These are phyloP conservation scores for Nemoura dubitans DNA, from an alignment of 2,888 invertebrate species.

Conservation along the genomic window DNA sequence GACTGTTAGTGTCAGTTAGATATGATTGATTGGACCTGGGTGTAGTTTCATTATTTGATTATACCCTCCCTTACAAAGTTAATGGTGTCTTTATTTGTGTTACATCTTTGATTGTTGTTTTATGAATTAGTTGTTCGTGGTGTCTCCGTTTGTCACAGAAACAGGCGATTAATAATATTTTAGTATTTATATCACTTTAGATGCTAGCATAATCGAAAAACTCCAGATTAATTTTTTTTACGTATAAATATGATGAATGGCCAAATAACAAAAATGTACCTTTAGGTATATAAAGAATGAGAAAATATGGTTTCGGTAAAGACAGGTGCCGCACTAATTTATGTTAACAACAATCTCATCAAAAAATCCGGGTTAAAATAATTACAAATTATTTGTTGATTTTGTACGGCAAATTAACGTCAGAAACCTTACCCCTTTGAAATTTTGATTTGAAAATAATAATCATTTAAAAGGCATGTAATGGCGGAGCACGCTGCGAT, in stretches of 20 bases:
- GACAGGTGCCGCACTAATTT: background rate
- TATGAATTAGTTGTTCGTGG: no score
- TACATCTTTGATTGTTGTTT: background rate
- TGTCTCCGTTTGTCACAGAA: no score
- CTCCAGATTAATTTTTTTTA: no score
- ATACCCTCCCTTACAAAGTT: background rate
- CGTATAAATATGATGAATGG: no score
- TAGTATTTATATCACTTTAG: no score
- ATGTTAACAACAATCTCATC: conserved; percentile 7
- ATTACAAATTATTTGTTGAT: conserved; percentile 2
- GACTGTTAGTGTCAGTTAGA: background rate
- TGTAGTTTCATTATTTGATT: background rate
- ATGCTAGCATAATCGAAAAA: no score
- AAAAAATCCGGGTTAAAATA: background rate
- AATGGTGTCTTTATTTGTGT: background rate
- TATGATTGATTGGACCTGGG: background rate
- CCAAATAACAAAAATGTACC: no score
- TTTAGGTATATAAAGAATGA: no score
- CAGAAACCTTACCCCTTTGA: background rate
- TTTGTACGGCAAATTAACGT: conserved; percentile 3
- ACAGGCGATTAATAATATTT: no score
- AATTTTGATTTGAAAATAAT: conserved; percentile 12
- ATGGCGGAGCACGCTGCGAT: background rate
- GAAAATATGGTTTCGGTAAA: background rate
- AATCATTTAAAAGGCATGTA: background rate